Evolutionary conservation across 92 coral and sea anemone species (phyloP).

Genomic region (Zoanthus gigantus): DNA sequence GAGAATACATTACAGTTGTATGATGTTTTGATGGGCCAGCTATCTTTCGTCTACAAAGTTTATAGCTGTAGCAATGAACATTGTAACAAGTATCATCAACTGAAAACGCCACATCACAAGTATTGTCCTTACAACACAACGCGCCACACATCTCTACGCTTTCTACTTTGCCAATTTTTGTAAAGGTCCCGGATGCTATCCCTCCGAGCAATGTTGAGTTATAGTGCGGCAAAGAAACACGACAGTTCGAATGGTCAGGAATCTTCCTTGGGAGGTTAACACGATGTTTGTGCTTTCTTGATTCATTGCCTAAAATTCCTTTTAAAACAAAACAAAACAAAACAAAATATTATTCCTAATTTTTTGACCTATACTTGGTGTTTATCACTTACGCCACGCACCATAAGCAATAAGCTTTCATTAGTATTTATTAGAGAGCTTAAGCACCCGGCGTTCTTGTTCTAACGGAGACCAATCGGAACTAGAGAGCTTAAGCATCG

Average conservation of each 20-base stretch:
- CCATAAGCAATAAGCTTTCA: too few species aligned
- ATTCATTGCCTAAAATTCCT: constrained; percentile 9
- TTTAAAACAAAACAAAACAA: background rate
- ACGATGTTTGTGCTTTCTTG: background rate
- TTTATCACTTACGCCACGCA: too few species aligned
- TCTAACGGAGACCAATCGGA: too few species aligned
- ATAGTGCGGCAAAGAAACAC: constrained; percentile 37
- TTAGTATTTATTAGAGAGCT: too few species aligned
- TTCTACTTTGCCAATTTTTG: constrained; percentile 79
- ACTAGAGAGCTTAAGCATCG: too few species aligned
- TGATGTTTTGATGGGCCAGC: constrained; percentile 74
- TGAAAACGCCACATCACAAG: constrained; percentile 90
- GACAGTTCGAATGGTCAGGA: constrained; percentile 35
- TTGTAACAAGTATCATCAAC: constrained; percentile 88
- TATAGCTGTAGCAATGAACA: constrained; percentile 81
- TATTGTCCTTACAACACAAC: constrained; percentile 77
- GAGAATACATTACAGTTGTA: constrained; percentile 79
- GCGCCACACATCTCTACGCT: constrained; percentile 70
- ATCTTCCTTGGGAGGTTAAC: constrained; percentile 1
- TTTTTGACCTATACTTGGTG: too few species aligned
- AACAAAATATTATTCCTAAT: background rate
- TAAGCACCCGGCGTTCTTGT: too few species aligned
- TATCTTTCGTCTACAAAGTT: constrained; percentile 71
- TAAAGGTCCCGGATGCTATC: constrained; percentile 85
- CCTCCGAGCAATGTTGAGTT: constrained; percentile 92